Conservation (phyloP, 1,140 invertebrate genomes). For the Papilio helenus region DNA sequence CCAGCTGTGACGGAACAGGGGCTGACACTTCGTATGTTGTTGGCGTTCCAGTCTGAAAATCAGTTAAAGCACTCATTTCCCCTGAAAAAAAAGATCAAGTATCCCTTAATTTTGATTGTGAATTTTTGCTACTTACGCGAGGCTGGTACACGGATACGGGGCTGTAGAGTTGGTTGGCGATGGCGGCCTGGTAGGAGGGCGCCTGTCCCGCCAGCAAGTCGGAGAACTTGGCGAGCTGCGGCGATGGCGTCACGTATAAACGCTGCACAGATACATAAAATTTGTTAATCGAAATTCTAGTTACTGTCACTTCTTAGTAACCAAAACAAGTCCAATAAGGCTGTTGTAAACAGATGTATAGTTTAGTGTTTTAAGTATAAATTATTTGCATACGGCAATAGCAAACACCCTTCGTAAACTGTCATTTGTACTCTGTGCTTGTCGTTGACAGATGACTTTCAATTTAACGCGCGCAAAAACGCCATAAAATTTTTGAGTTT, state of each 20-base stretch:
- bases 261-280: slow-evolving; percentile 47
- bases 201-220: slow-evolving; percentile 68
- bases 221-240: slow-evolving; percentile 67
- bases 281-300: background rate
- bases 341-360: slow-evolving; percentile 21
- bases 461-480: slow-evolving; percentile 3
- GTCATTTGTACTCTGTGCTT: slow-evolving; percentile 6
- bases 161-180: slow-evolving; percentile 66
- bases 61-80: no score
- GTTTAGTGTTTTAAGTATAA: background rate
- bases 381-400: background rate
- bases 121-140: slow-evolving; percentile 52
- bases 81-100: background rate
- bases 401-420: slow-evolving; percentile 9
- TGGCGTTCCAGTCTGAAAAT: slow-evolving; percentile 52
- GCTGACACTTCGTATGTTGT: slow-evolving; percentile 66
- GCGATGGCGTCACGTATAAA: slow-evolving; percentile 59
- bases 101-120: background rate
- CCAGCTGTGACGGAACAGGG: slow-evolving; percentile 65
- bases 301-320: background rate
- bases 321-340: slow-evolving; percentile 22
- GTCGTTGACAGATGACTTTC: slow-evolving; percentile 15
- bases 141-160: slow-evolving; percentile 67
- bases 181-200: slow-evolving; percentile 61
- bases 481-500: background rate